Conservation (phyloP, 2,888 invertebrate genomes). For the Leptinotarsa tumamoca region DNA sequence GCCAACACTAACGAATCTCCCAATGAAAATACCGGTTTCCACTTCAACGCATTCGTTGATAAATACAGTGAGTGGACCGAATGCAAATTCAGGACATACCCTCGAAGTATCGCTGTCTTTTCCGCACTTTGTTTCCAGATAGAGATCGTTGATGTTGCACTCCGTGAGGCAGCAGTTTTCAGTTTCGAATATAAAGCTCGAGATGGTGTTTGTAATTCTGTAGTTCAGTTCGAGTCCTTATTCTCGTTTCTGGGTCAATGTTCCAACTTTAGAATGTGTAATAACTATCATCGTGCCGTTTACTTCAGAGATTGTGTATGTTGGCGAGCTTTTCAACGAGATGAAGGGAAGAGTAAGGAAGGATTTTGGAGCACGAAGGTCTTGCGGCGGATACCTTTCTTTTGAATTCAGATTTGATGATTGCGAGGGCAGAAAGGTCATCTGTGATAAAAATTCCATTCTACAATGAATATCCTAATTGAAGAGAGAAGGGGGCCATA, state of each 20-base stretch:
- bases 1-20: not conserved
- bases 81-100: constrained; percentile 30
- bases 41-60: constrained; percentile 26
- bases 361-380: not conserved
- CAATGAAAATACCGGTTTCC: constrained; percentile 4
- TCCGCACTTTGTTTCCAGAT: constrained; percentile 35
- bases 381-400: not conserved
- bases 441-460: too few relatives aligned
- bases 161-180: constrained; percentile 25
- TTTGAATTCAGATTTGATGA: not conserved
- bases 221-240: constrained; percentile 26
- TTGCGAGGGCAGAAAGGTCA: too few relatives aligned
- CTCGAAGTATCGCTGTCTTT: constrained; percentile 36
- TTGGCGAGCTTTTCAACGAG: not conserved
- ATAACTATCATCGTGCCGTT: constrained; percentile 2
- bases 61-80: constrained; percentile 32
- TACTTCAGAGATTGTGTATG: not conserved
- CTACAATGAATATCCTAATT: too few relatives aligned
- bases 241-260: constrained; percentile 49
- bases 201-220: constrained; percentile 28
- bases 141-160: constrained; percentile 36
- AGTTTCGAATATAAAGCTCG: constrained; percentile 28
- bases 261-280: constrained; percentile 47
- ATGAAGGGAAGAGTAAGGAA: not conserved
- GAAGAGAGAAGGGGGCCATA: too few relatives aligned